Conservation (phyloP, 2,797 vertebrate genomes). For the Sebastes oblongus region DNA sequence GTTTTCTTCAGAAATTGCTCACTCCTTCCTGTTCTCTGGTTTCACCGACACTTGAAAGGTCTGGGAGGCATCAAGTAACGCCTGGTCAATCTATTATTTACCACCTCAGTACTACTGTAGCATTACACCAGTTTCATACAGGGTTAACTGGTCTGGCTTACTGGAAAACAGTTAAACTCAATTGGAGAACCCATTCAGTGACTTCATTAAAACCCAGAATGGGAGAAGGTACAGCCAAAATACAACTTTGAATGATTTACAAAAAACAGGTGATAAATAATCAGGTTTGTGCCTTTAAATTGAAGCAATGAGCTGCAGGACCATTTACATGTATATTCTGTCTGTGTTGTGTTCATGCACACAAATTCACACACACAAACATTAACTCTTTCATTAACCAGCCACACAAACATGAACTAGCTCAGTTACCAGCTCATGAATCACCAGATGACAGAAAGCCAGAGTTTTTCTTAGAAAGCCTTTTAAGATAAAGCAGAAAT, state of each 20-base stretch:
- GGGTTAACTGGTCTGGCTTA: neutral
- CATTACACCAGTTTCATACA: neutral
- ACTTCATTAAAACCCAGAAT: neutral
- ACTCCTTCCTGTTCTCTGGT: conserved; percentile 35
- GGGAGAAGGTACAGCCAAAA: neutral
- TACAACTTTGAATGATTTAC: neutral
- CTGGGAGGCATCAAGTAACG: neutral
- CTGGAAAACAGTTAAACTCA: neutral
- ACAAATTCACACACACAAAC: neutral
- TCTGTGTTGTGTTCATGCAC: neutral
- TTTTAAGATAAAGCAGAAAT: conserved; percentile 2
- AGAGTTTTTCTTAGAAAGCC: conserved; percentile 2
- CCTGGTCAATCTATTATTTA: conserved; percentile 19
- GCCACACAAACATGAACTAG: conserved; percentile 1
- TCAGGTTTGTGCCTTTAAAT: neutral
- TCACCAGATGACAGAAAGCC: conserved; percentile 20
- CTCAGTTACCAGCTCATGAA: conserved; percentile 13
- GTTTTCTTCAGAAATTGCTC: conserved; percentile 8
- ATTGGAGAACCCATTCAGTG: neutral
- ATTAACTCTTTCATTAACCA: conserved; percentile 21
- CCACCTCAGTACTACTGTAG: neutral
- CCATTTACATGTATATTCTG: neutral
- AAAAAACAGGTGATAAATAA: neutral
- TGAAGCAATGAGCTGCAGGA: neutral
- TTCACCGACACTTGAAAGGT: conserved; percentile 24